Conservation (phyloP, 2,797 vertebrate genomes). For the Amblyopsis hoosieri region DNA sequence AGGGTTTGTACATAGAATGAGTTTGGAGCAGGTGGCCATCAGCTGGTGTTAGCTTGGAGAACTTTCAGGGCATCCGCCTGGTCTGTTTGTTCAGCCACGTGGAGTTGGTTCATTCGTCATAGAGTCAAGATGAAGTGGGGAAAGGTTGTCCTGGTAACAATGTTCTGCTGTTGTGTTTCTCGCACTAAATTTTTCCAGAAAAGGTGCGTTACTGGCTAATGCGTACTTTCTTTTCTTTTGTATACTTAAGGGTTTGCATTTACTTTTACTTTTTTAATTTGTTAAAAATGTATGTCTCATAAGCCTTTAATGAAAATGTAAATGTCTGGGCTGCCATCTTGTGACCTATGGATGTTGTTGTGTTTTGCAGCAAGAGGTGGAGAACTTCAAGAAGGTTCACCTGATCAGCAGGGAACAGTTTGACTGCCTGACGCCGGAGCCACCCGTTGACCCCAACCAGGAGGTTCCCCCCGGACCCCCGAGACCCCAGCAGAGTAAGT, state of each 20-base stretch:
- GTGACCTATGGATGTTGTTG: neutral
- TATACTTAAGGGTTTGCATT: neutral
- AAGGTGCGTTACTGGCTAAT: slow-evolving; percentile 43
- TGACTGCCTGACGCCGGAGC: slow-evolving; percentile 95
- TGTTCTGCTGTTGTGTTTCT: slow-evolving; percentile 63
- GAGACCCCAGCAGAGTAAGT: slow-evolving; percentile 90
- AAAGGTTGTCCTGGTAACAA: slow-evolving; percentile 47
- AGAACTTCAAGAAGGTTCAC: slow-evolving; percentile 99
- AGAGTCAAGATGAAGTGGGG: slow-evolving; percentile 47
- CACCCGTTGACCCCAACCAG: slow-evolving; percentile 96
- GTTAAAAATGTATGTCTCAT: neutral
- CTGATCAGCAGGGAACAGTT: slow-evolving; percentile 98
- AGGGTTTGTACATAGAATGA: neutral
- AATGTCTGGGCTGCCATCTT: neutral
- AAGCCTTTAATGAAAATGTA: too few relatives aligned
- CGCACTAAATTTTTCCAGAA: slow-evolving; percentile 57
- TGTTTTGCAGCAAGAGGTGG: slow-evolving; percentile 92
- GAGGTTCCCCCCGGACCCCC: slow-evolving; percentile 96
- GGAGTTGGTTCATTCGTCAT: neutral
- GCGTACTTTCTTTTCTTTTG: neutral
- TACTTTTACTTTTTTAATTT: neutral
- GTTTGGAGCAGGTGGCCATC: neutral
- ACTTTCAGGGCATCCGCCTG: slow-evolving; percentile 28
- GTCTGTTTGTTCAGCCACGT: slow-evolving; percentile 20
- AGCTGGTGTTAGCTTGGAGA: slow-evolving; percentile 9